Evolutionary conservation across 2,797 vertebrate genomes (phyloP), one percentile per base, ranked within the genome.

Genomic region (Argyrosomus regius): DNA sequence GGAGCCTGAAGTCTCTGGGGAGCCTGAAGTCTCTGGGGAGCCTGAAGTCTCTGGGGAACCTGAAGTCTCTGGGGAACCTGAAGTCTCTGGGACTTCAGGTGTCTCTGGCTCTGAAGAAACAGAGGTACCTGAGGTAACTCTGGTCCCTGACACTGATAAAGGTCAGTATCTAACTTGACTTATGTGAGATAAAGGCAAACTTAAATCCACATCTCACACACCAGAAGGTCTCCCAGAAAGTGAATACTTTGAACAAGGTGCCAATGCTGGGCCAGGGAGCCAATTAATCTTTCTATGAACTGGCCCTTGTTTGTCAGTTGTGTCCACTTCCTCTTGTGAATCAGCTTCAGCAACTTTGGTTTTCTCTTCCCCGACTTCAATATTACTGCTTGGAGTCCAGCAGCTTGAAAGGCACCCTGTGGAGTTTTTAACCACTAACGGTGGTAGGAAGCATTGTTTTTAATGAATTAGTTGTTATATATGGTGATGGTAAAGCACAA

Each of bases 151-250:
- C 72, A 68, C 61, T 88, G 86, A 85, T 63, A 49, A 93, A 95
- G 95, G 95, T 96, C 92, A 96, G 95, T 96, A 94, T 86, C 46
- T 85, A 61, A 77, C 24, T 39, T 35, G 72, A 68, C 26, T 16
- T 48, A 10, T 26, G 31, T 61, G 61, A 85, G 62, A 81, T 64
- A 58, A 59, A 52, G 11, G 22, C 6, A 65, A 67, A 45, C 3
- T 41, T 0, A 69, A 50, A n/a, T 62, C 14, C 14, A 59, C 45
- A 54, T 12, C 52, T 77, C 35, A 75, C 45, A 75, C 6, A 0
- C 14, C 16, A 52, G 49, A 49, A 57, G 3, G 24, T 12, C 31
- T 52, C 6, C 11, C 24, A 35, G 43, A 61, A 45, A 41, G 3
- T 20, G 1, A 50, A 28, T 26, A 72, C 26, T 72, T 43, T 67